Conservation (phyloP, 1,140 invertebrate genomes). For the Trinorchestia longiramus region DNA sequence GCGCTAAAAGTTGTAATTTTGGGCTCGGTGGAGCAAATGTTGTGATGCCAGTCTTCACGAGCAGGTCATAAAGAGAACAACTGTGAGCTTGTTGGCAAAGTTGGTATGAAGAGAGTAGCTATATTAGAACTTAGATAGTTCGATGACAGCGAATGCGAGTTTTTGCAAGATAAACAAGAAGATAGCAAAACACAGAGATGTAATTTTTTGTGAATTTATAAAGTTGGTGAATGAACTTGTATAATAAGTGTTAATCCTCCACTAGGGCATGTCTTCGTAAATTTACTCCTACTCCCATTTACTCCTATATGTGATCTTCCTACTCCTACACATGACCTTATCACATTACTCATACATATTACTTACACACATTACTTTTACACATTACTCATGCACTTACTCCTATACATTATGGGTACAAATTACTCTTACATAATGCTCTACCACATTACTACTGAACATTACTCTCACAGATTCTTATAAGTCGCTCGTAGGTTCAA, state of each 20-base stretch:
- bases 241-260: background rate
- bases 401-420: too few species aligned
- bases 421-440: too few species aligned
- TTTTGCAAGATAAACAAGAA: background rate
- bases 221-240: background rate
- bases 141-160: background rate
- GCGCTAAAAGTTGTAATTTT: background rate
- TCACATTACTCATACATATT: too few species aligned
- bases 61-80: background rate
- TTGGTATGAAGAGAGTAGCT: background rate
- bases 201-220: background rate
- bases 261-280: background rate
- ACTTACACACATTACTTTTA: too few species aligned
- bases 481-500: too few species aligned
- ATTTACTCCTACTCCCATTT: background rate
- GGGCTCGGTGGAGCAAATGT: background rate
- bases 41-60: background rate
- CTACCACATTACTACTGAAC: too few species aligned
- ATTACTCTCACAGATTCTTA: too few species aligned
- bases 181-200: background rate
- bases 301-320: too few species aligned
- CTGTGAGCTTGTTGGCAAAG: background rate
- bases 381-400: too few species aligned
- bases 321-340: too few species aligned
- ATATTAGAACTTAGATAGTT: background rate